These are phyloP conservation scores for Recurvirostra avosetta DNA, from an alignment of 2,113 vertebrate species.

Conservation along the genomic window DNA sequence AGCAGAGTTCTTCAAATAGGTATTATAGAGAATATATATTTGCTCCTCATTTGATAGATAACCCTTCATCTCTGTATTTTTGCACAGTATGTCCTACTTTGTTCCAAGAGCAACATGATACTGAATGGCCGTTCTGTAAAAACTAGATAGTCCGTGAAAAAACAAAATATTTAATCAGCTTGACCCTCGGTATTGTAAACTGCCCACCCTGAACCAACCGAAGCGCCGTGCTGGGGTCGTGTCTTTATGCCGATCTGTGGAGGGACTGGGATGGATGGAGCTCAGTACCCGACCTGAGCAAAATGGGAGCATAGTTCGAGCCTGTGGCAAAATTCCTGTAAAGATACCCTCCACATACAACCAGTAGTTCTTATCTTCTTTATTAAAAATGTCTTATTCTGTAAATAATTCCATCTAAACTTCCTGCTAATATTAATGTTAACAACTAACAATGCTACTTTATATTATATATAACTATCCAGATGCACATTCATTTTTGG, in stretches of 20 bases:
- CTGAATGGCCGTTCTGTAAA: not conserved
- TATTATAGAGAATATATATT: not conserved
- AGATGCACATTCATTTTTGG: not conserved
- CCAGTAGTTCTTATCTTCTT: not conserved
- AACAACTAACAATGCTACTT: not conserved
- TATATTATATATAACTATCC: not conserved
- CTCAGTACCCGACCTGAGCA: not conserved
- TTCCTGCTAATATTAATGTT: not conserved
- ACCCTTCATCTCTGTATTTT: not conserved
- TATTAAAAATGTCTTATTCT: not conserved
- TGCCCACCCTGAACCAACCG: not conserved
- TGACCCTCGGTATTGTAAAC: not conserved
- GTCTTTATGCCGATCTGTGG: not conserved
- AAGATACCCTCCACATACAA: not conserved
- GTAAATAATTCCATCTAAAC: not conserved
- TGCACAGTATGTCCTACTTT: not conserved
- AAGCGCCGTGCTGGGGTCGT: fast-evolving
- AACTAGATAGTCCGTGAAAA: not conserved
- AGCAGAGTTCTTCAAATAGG: not conserved
- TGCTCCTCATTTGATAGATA: not conserved
- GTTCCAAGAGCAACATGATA: not conserved
- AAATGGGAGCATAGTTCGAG: not conserved
- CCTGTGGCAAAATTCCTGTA: not conserved
- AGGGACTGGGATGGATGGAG: not conserved
- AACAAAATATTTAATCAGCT: not conserved